Conservation (phyloP, 2,888 invertebrate species). For the Sepiola atlantica region DNA sequence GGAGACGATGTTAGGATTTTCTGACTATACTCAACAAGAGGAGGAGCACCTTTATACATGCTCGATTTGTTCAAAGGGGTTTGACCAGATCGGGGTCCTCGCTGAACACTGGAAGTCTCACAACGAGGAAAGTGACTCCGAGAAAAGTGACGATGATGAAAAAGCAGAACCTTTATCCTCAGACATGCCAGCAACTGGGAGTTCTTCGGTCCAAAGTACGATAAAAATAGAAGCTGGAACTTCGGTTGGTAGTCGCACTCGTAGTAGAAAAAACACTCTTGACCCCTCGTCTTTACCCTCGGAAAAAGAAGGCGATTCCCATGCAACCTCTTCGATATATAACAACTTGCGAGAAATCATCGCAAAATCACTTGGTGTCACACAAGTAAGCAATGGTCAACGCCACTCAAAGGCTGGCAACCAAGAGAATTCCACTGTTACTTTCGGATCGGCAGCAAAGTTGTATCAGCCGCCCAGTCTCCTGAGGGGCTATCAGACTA, state of each 20-base stretch:
- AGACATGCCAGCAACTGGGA: background rate
- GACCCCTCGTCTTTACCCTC: background rate
- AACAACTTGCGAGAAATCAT: slow-evolving; percentile 8
- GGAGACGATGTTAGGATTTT: background rate
- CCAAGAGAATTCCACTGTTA: background rate
- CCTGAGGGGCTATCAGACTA: background rate
- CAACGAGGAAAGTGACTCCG: slow-evolving; percentile 33
- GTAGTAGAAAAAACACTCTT: background rate
- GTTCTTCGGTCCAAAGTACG: background rate
- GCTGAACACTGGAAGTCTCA: slow-evolving; percentile 38
- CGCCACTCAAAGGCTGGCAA: background rate
- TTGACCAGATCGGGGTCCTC: slow-evolving; percentile 17
- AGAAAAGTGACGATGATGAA: slow-evolving; percentile 15
- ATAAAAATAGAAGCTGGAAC: background rate
- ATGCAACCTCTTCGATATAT: background rate
- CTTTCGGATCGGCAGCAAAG: background rate
- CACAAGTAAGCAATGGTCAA: background rate
- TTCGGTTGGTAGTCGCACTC: background rate
- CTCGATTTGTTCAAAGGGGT: slow-evolving; percentile 21
- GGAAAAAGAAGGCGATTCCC: background rate
- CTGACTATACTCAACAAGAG: background rate
- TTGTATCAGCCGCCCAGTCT: background rate
- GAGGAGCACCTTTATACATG: background rate
- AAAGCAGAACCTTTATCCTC: background rate
- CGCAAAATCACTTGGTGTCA: slow-evolving; percentile 38